Evolutionary conservation across 2,888 invertebrate genomes (phyloP), one percentile per base, ranked within the genome.

Genomic region (Carpatolechia fugitivella): DNA sequence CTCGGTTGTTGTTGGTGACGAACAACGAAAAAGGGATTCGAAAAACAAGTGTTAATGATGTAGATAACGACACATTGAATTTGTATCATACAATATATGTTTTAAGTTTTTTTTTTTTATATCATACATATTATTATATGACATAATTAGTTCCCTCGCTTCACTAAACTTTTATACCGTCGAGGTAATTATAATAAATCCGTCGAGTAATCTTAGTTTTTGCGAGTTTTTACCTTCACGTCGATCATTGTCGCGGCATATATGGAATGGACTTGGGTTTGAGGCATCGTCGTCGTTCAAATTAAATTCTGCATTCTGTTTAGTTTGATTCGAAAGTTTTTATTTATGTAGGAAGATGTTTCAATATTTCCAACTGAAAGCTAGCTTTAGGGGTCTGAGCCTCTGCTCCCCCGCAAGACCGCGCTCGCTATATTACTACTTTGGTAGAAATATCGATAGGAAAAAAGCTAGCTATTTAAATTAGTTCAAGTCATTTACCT

Each of bases 141-240:
- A 47, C 47, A 38, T 56, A 52, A 56, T 52, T 52, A 55, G 55
- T 52, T 30, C 16, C 13, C 47, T 50, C 35, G n/a, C 55, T 47
- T 47, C 47, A 56, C 52, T 41, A 35, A 56, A 14, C 48, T 24
- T 52, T 49, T 52, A 52, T 53, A 56, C 35, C 41, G 47, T 55
- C 60, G 47, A 50, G 61, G 68, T 63, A 65, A 70, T 75, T 68
- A 70, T 66, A 69, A 72, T 75, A 77, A 77, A 76, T 76, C 70
- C 61, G 60, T 44, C 52, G 59, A 53, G 51, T 53, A 48, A 56
- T 58, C 55, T 48, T 35, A 56, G 49, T 65, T 65, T 64, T 65
- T 64, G 58, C 46, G 14, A 24, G 14, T 24, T 56, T 54, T 59
- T 51, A 38, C 29, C 47, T 18, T 8, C 29, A 54, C 57, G 52